phyloP scores from a whole-genome alignment of 1,140 invertebrate genomes.

The Drosophila novamexicana region DNA sequence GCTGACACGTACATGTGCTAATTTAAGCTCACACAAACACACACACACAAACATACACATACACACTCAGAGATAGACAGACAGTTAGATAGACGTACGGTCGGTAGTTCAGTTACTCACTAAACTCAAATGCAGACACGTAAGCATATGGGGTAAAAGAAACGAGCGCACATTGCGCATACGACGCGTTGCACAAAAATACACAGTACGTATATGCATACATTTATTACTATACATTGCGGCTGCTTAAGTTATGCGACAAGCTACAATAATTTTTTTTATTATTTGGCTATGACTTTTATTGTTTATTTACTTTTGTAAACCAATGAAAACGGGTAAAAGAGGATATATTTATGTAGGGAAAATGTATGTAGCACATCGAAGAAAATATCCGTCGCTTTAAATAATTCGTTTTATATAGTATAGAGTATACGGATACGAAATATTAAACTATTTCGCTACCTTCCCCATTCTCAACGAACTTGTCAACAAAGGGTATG shows the following conservation, averaged over 20 bases:
- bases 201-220: background rate
- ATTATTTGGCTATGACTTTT: background rate
- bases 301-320: background rate
- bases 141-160: constrained; percentile 31
- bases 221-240: constrained; percentile 41
- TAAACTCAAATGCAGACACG: constrained; percentile 37
- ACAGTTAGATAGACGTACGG: constrained; percentile 10
- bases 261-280: constrained; percentile 2
- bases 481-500: background rate
- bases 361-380: too few species aligned
- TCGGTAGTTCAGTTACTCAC: constrained; percentile 27
- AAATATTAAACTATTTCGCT: too few species aligned
- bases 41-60: constrained; percentile 7
- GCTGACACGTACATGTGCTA: constrained; percentile 51
- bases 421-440: too few species aligned
- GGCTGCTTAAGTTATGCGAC: constrained; percentile 18
- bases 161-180: constrained; percentile 44
- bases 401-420: too few species aligned
- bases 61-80: background rate
- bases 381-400: too few species aligned
- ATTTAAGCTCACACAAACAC: constrained; percentile 28
- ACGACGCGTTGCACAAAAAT: constrained; percentile 40
- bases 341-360: too few species aligned
- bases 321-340: too few species aligned
- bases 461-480: too few species aligned